Evolutionary conservation across 2,888 invertebrate species (phyloP).

Genomic region (Scaeva pyrastri): DNA sequence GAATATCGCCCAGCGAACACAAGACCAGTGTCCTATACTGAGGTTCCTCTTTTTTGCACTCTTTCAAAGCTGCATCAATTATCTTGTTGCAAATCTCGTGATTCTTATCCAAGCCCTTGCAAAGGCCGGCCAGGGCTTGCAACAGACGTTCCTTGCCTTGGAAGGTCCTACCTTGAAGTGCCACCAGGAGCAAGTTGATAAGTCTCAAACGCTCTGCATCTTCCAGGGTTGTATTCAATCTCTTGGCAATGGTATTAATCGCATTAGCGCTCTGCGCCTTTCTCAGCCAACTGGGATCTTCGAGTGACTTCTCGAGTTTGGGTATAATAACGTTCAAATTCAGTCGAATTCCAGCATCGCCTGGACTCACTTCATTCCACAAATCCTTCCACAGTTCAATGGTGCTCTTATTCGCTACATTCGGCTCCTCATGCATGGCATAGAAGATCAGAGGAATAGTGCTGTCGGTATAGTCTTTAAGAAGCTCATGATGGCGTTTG

Average conservation of each 20-base stretch:
- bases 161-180: slow-evolving; percentile 93
- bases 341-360: slow-evolving; percentile 92
- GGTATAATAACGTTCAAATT: slow-evolving; percentile 90
- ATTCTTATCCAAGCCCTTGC: slow-evolving; percentile 86
- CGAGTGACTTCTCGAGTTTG: slow-evolving; percentile 89
- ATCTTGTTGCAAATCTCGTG: slow-evolving; percentile 85
- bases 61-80: slow-evolving; percentile 90
- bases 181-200: slow-evolving; percentile 88
- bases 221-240: slow-evolving; percentile 87
- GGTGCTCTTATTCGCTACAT: slow-evolving; percentile 86
- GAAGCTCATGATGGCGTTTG: slow-evolving; percentile 91
- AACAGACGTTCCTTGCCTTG: slow-evolving; percentile 94
- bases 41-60: slow-evolving; percentile 92
- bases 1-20: slow-evolving; percentile 89
- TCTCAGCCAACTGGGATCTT: slow-evolving; percentile 93
- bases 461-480: slow-evolving; percentile 90
- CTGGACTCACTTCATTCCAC: slow-evolving; percentile 95
- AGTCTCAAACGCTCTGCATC: slow-evolving; percentile 87
- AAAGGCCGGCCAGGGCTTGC: slow-evolving; percentile 90
- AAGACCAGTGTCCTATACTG: slow-evolving; percentile 91
- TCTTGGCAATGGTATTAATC: slow-evolving; percentile 91
- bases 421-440: slow-evolving; percentile 94
- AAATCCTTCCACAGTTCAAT: slow-evolving; percentile 93
- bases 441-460: slow-evolving; percentile 94
- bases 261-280: slow-evolving; percentile 95